Evolutionary conservation across 2,888 invertebrate genomes (phyloP).

Genomic region (Tortricodes alternella): DNA sequence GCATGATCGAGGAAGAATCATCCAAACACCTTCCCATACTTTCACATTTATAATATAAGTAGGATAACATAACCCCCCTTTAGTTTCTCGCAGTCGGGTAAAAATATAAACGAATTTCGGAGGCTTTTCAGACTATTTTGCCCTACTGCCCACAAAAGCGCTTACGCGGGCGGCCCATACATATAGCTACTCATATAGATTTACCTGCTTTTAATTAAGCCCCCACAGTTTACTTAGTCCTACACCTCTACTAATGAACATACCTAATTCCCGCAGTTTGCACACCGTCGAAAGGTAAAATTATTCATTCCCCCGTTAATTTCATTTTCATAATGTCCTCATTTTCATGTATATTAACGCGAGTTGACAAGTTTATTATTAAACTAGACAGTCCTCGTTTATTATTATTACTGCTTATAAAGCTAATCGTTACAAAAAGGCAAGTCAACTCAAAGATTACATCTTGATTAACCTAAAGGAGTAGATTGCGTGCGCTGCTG

Average conservation of each 20-base stretch:
- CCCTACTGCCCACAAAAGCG: slow-evolving; percentile 11
- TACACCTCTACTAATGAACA: slow-evolving; percentile 17
- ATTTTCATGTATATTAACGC: slow-evolving; percentile 12
- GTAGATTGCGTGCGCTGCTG: too few species aligned
- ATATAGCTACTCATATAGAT: slow-evolving; percentile 11
- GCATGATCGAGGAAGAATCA: too few species aligned
- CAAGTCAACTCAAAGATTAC: background rate
- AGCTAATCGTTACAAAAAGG: background rate
- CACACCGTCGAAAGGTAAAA: slow-evolving; percentile 23
- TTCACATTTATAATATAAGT: too few species aligned
- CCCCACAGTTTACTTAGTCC: slow-evolving; percentile 19
- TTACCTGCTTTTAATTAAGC: slow-evolving; percentile 25
- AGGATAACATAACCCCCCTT: too few species aligned
- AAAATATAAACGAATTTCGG: background rate
- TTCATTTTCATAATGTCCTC: slow-evolving; percentile 23
- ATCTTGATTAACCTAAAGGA: too few species aligned
- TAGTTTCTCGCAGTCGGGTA: background rate
- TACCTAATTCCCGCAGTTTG: slow-evolving; percentile 17
- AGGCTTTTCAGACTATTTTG: background rate
- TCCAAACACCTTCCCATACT: too few species aligned
- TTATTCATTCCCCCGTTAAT: slow-evolving; percentile 24
- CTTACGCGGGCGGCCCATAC: too few species aligned
- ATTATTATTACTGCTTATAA: slow-evolving; percentile 2
- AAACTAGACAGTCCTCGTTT: background rate
- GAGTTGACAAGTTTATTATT: slow-evolving; percentile 13